Evolutionary conservation across 2,888 invertebrate genomes (phyloP).

Genomic region (Tupiocoris notatus): DNA sequence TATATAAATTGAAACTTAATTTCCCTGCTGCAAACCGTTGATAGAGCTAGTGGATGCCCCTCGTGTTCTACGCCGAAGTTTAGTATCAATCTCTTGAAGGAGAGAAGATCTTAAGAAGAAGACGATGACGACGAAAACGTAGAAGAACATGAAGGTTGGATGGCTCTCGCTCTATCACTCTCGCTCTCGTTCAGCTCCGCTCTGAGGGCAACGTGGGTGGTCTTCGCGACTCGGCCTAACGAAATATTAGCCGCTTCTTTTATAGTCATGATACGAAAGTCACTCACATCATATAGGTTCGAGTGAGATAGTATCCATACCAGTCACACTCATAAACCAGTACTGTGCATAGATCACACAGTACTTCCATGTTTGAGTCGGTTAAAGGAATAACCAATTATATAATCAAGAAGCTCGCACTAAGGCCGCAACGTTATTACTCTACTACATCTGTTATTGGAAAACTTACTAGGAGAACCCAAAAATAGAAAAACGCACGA

Average conservation of each 20-base stretch:
- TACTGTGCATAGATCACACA: no score
- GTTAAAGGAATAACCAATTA: no score
- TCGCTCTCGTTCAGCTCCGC: not conserved
- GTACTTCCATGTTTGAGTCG: no score
- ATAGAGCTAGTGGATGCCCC: not conserved
- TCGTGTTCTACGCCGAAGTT: not conserved
- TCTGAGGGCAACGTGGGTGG: constrained; percentile 19
- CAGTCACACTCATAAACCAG: no score
- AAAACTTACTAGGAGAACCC: no score
- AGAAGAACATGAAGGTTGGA: not conserved
- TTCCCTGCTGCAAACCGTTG: not conserved
- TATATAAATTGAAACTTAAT: not conserved
- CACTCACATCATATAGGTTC: not conserved
- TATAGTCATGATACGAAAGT: not conserved
- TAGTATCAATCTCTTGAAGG: not conserved
- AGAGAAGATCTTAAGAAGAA: not conserved
- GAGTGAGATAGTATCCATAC: not conserved
- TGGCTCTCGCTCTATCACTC: not conserved
- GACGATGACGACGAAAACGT: not conserved
- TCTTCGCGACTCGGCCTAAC: constrained; percentile 23
- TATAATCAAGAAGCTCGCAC: no score
- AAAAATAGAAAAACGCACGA: no score
- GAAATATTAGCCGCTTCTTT: not conserved
- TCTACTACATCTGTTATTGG: no score
- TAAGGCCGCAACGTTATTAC: no score